phyloP scores from a whole-genome alignment of 2,113 vertebrate species.

The Felis catus region F.catus_Fca126_mat1.0 CM031413.1:117689001-117689500 shows the following conservation, averaged over 20 bases:
- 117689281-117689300: neutral
- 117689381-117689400: constrained; percentile 84
- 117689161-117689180: neutral
- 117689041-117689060: neutral
- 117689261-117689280: constrained; percentile 49
- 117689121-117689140: neutral
- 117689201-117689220: constrained; percentile 18
- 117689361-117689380: constrained; percentile 86
- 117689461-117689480: constrained; percentile 78
- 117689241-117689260: constrained; percentile 25
- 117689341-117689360: constrained; percentile 66
- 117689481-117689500: constrained; percentile 82
- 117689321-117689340: constrained; percentile 60
- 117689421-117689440: constrained; percentile 81
- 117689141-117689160: constrained; percentile 53
- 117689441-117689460: constrained; percentile 85
- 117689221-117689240: neutral
- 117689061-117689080: neutral
- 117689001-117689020: neutral
- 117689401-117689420: constrained; percentile 80
- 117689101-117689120: neutral
- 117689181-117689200: constrained; percentile 50
- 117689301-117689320: neutral
- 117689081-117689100: neutral
- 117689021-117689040: neutral